Conservation (phyloP, 2,888 invertebrate genomes). For the Trilocha varians region DNA sequence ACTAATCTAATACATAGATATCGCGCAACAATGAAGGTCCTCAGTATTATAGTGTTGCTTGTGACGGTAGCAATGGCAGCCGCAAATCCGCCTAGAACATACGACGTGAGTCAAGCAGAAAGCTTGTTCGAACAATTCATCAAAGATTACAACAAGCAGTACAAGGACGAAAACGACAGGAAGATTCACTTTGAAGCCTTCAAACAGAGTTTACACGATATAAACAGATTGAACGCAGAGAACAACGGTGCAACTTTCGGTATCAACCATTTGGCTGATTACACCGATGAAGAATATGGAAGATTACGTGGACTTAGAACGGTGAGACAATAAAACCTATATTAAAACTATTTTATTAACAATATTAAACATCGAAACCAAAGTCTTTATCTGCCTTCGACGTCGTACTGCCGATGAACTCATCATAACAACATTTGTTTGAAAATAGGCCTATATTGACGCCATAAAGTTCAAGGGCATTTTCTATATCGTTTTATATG, state of each 20-base stretch:
- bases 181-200: conserved; percentile 28
- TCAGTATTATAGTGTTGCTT: conserved; percentile 12
- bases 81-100: conserved; percentile 11
- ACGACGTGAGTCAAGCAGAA: conserved; percentile 23
- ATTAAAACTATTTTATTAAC: too few species aligned
- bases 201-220: conserved; percentile 18
- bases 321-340: too few species aligned
- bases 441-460: too few species aligned
- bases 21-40: not conserved
- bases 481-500: too few species aligned
- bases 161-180: conserved; percentile 30
- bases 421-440: too few species aligned
- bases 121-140: conserved; percentile 28
- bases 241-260: conserved; percentile 18
- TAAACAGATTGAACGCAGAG: conserved; percentile 22
- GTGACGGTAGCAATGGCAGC: conserved; percentile 16
- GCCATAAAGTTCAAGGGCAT: too few species aligned
- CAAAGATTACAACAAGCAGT: conserved; percentile 23
- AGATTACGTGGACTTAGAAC: conserved; percentile 15
- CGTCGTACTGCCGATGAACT: too few species aligned
- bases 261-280: conserved; percentile 35
- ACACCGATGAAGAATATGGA: conserved; percentile 23
- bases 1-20: too few species aligned
- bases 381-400: too few species aligned
- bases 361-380: too few species aligned